Conservation (phyloP, 2,888 invertebrate species). For the Hecatera dysodea region DNA sequence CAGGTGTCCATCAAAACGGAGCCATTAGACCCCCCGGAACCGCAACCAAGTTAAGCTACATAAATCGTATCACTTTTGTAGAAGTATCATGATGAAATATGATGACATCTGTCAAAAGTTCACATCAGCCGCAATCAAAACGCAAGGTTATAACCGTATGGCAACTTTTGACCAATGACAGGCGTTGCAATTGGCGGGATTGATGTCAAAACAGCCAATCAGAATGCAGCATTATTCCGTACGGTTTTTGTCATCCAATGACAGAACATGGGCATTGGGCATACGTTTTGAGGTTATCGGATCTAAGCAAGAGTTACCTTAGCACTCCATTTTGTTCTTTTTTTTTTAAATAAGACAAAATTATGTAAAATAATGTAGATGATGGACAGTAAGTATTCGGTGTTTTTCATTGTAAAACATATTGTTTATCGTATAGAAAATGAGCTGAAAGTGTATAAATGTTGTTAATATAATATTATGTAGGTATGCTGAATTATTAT, state of each 20-base stretch:
- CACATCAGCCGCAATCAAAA: conserved; percentile 19
- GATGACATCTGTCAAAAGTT: conserved; percentile 9
- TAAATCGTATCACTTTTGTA: conserved; percentile 15
- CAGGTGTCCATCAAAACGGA: conserved; percentile 80
- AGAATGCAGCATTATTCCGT: neutral
- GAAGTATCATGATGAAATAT: conserved; percentile 25
- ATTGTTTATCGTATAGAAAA: conserved; percentile 18
- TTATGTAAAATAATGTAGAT: neutral
- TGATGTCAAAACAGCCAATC: neutral
- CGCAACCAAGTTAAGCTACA: conserved; percentile 46
- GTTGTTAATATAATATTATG: conserved; percentile 35
- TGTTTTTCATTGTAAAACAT: conserved; percentile 1
- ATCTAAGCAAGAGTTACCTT: neutral
- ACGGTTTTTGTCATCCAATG: neutral
- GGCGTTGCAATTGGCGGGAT: neutral
- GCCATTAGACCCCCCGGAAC: conserved; percentile 72
- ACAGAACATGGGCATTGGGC: neutral
- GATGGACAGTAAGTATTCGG: conserved; percentile 28
- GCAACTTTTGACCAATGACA: conserved; percentile 1
- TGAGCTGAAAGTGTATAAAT: conserved; percentile 51
- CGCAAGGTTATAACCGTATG: neutral
- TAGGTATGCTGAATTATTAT: conserved; percentile 6
- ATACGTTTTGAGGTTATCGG: neutral
- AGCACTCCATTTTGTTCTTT: conserved; percentile 27
- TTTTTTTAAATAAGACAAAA: neutral